These are phyloP conservation scores for Isurus oxyrinchus DNA, from an alignment of 2,113 vertebrate genomes.

Conservation along the genomic window DNA sequence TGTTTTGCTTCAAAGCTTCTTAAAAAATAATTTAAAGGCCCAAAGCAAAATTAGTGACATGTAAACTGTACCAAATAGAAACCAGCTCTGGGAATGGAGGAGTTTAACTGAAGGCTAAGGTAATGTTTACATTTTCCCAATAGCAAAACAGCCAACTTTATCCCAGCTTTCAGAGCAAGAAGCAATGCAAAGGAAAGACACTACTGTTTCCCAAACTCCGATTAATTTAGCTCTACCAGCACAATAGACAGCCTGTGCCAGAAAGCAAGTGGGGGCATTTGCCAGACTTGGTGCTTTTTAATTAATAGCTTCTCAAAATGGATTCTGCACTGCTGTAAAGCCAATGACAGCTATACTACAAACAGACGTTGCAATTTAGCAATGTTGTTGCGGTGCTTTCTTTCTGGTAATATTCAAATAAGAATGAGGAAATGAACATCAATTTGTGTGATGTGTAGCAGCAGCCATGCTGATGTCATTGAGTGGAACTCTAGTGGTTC, in stretches of 20 bases:
- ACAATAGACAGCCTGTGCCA: not conserved
- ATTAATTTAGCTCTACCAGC: not conserved
- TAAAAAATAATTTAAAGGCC: too few species aligned
- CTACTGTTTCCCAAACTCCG: not conserved
- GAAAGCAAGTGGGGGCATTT: not conserved
- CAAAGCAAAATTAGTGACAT: not conserved
- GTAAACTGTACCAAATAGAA: not conserved
- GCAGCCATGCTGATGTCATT: too few species aligned
- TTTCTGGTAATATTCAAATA: too few species aligned
- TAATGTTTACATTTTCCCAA: not conserved
- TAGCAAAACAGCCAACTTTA: not conserved
- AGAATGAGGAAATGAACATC: too few species aligned
- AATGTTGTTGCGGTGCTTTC: not conserved
- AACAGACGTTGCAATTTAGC: not conserved
- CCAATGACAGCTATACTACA: not conserved
- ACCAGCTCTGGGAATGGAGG: not conserved
- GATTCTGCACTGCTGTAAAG: not conserved
- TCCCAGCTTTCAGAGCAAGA: not conserved
- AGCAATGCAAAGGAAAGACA: not conserved
- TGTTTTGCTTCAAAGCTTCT: too few species aligned
- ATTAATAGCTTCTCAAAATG: not conserved
- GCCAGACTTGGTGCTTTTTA: not conserved
- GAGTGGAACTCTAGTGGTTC: too few species aligned
- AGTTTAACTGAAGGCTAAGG: not conserved
- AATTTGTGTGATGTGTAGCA: too few species aligned